Conservation (phyloP, 35 echinoderm and acorn worm genomes). For the Apostichopus japonicus region DNA sequence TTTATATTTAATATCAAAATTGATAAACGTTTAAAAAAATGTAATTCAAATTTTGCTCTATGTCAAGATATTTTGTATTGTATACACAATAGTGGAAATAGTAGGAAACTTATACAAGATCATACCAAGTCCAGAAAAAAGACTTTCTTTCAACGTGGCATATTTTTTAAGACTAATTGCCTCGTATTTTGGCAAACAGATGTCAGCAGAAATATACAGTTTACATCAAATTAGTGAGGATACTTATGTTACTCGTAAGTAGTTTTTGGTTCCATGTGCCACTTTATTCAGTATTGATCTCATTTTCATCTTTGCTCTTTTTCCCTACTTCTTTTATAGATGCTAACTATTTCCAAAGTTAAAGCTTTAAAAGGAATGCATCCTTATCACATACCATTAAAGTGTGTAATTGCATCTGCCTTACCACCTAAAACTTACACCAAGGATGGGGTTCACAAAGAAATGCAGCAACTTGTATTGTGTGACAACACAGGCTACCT, state of each 20-base stretch:
- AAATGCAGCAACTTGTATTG: background rate
- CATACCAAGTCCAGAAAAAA: too few relatives aligned
- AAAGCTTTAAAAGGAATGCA: background rate
- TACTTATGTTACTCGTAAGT: background rate
- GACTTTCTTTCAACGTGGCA: too few relatives aligned
- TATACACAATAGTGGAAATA: too few relatives aligned
- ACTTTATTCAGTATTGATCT: background rate
- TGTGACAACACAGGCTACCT: background rate
- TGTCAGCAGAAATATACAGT: background rate
- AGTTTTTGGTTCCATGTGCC: background rate
- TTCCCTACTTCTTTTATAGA: background rate
- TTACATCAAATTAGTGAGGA: background rate
- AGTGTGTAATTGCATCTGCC: background rate
- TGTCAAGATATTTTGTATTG: too few relatives aligned
- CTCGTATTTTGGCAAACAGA: background rate
- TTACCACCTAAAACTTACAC: background rate
- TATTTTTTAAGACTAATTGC: background rate
- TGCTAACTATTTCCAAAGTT: background rate
- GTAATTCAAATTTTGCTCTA: too few relatives aligned
- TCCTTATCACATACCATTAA: background rate
- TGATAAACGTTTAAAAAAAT: too few relatives aligned
- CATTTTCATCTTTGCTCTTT: background rate
- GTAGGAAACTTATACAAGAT: too few relatives aligned
- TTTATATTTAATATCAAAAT: too few relatives aligned
- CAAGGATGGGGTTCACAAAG: background rate